Base-by-base conservation (phyloP, 2,113 vertebrate species). In the Acrocephalus arundinaceus region DNA sequence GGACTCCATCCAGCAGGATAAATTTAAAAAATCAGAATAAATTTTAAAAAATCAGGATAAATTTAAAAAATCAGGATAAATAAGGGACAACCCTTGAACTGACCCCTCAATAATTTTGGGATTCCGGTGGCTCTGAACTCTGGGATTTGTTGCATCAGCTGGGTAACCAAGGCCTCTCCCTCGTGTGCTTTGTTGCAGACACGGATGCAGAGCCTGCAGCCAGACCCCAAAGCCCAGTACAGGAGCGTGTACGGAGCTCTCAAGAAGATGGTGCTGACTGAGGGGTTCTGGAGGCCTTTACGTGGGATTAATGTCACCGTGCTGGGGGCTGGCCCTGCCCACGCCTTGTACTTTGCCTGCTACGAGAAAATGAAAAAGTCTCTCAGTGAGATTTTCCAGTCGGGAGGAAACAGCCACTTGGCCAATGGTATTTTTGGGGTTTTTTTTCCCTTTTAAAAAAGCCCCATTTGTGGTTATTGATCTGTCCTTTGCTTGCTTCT, bases 311-410 rank as follows among this genome's bases (percentile, higher is more conserved):
- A 99, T 8, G 99, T 99, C 97, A 99, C 99, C 83, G 77, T 99
- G 96, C 84, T 99, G 90, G 99, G 99, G 2, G 99, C 99, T 0
- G 99, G 99, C 51, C 99, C 99, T 0, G 99, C 99, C 68, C 99
- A 99, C 2, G 99, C 99, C 2, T 91, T 99, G 84, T 99, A 99
- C 96, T 99, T 99, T 25, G 99, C 99, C 97, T 99, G 99, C 98
- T 99, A 99, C 5, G 99, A 99, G 89, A 98, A 98, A 51, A 97
- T 99, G 96, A 99, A 99, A 93, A 98, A 96, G 91, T 98, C 98
- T 33, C 98, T 99, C 59, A 99, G 99, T 41, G 98, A 98, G 3
- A 35, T 98, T 91, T 97, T 99, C 82, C 98, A 99, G 92, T 98
- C 97, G 1, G 98, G 98, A 93, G 98, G 99, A 58, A 99, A 99